These are phyloP conservation scores for Hyles euphorbiae DNA, from an alignment of 1,140 invertebrate genomes.

Conservation along the genomic window DNA sequence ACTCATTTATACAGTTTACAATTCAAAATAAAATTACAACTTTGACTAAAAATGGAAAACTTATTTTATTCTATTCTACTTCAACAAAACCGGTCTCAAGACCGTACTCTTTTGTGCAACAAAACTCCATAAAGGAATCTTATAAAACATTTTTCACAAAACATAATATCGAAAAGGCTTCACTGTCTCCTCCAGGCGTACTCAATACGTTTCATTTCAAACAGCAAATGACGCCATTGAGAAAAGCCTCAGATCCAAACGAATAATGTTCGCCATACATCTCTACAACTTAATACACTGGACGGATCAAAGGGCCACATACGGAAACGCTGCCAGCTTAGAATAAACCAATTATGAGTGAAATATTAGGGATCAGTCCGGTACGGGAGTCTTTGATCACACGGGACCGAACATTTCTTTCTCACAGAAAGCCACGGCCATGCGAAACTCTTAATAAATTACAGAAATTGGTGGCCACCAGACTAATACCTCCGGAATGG, in stretches of 20 bases:
- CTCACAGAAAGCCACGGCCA: slow-evolving; percentile 56
- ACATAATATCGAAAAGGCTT: slow-evolving; percentile 25
- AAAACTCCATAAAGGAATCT: slow-evolving; percentile 2
- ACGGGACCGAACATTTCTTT: slow-evolving; percentile 58
- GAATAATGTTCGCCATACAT: slow-evolving; percentile 63
- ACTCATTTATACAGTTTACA: too few relatives aligned
- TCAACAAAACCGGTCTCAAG: too few relatives aligned
- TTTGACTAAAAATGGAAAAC: too few relatives aligned
- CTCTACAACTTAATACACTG: slow-evolving; percentile 69
- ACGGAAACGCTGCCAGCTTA: slow-evolving; percentile 69
- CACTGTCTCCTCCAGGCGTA: slow-evolving; percentile 29
- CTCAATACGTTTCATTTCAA: slow-evolving; percentile 26
- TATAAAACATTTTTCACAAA: slow-evolving; percentile 8
- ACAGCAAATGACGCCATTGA: slow-evolving; percentile 46
- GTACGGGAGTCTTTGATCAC: slow-evolving; percentile 65
- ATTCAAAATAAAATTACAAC: too few relatives aligned
- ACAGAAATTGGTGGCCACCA: slow-evolving; percentile 65
- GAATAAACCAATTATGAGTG: slow-evolving; percentile 75
- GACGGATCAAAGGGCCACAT: slow-evolving; percentile 69
- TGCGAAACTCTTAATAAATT: slow-evolving; percentile 59
- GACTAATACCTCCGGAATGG: slow-evolving; percentile 70
- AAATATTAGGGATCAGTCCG: slow-evolving; percentile 73
- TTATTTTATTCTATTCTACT: too few relatives aligned
- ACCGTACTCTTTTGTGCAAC: background rate
- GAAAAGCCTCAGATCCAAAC: slow-evolving; percentile 57